Base-by-base conservation (phyloP, 2,797 vertebrate species). In the Notoglanidium macrostoma region DNA sequence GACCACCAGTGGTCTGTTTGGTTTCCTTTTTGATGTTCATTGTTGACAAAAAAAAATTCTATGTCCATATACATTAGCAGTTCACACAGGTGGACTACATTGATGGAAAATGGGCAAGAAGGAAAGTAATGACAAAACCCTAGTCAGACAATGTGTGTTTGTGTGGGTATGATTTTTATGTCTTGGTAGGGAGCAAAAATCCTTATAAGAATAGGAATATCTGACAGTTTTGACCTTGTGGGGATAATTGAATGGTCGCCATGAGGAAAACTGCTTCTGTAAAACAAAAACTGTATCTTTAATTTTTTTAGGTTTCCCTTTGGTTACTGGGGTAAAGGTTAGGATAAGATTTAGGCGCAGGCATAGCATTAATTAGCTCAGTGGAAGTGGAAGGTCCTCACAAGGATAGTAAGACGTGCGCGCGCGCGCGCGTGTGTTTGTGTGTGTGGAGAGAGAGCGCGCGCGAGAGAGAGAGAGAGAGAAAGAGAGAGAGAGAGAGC, bases 401-500 rank as follows among this genome's bases (percentile, higher is more conserved):
- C 14, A 81, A 81, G 3, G 23, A 65, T 81, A 29, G 79, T 19
- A 81, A 81, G 23, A 80, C 59, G 46, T 4, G 46, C 44, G 59
- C 5, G 51, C 40, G 49, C 32, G 77, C 55, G 32, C 19, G 35
- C 2, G 77, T 46, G 76, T 29, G 49, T 57, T 26, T 35, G 76
- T 2, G 59, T 11, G 57, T 21, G 74, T 7, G 54, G 51, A 11
- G 76, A 32, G 76, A 21, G 76, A 5, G 76, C 11, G 76, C 11
- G 76, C 11, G 73, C 1, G 17, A 29, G 67, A 14, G 61, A 68
- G 76, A 55, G 76, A 40, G 79, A 23, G 84, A 59, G 32, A 32
- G 76, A 80, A 77, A 32, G 68, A 73, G 67, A 86, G 85, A 61
- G 78, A 89, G 89, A 87, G 84, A 90, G 76, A 79, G 32, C 92